Conservation (phyloP, 1,140 invertebrate species). For the Drosophila baimaii region DNA sequence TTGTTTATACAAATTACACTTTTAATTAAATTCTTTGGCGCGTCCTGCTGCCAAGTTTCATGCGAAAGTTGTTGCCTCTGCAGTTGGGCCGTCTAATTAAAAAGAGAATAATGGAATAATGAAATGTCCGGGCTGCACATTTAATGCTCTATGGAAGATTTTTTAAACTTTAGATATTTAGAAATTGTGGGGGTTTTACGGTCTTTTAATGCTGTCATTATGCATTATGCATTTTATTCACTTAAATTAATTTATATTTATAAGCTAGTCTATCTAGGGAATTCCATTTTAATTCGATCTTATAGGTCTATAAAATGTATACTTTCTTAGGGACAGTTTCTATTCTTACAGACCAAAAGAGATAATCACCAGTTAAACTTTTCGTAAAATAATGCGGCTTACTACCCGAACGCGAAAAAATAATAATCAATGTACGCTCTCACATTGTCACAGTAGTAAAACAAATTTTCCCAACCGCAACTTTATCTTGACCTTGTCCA, state of each 20-base stretch:
- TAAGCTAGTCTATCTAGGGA: neutral
- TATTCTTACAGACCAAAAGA: too few species aligned
- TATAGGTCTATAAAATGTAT: too few species aligned
- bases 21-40: conserved; percentile 61
- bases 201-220: too few species aligned
- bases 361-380: too few species aligned
- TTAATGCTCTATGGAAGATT: neutral
- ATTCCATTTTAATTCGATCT: neutral
- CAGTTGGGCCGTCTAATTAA: conserved; percentile 24
- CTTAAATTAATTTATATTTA: neutral
- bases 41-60: conserved; percentile 7
- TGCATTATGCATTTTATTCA: too few species aligned
- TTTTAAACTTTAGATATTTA: neutral
- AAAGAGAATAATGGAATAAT: conserved; percentile 23
- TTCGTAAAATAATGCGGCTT: too few species aligned
- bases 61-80: conserved; percentile 5
- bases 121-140: neutral
- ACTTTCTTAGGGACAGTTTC: too few species aligned
- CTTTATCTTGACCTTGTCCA: too few species aligned
- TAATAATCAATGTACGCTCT: too few species aligned
- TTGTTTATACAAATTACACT: conserved; percentile 33
- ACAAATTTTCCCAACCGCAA: too few species aligned
- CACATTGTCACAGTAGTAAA: too few species aligned
- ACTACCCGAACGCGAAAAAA: too few species aligned
- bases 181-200: neutral